A percentile compares a stretch with the other conserved stretches of the same genome.
Evolutionary conservation across 2,888 invertebrate species (phyloP).

Genomic region (Ganaspis brasiliensis): DNA sequence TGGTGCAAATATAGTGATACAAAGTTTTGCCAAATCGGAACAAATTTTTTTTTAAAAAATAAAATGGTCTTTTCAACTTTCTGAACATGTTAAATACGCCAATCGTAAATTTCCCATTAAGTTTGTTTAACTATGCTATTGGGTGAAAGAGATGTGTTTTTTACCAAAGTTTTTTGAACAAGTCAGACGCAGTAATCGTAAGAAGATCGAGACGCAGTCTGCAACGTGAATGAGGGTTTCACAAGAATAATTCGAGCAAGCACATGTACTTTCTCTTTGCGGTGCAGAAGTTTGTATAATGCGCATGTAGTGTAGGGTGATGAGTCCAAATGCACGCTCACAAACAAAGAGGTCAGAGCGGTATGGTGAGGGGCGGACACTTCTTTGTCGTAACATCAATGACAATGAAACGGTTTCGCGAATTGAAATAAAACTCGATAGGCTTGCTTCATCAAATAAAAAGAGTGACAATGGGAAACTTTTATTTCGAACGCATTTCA

Average conservation of each 20-base stretch:
- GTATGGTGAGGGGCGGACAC: neutral
- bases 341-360: constrained; percentile 25
- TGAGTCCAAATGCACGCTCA: constrained; percentile 23
- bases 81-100: neutral
- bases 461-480: neutral
- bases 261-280: constrained; percentile 34
- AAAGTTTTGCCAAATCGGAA: too few species aligned
- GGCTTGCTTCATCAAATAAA: constrained; percentile 17
- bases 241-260: constrained; percentile 26
- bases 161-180: neutral
- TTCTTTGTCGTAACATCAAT: constrained; percentile 19
- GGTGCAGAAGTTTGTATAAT: neutral
- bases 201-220: neutral
- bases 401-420: constrained; percentile 28
- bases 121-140: constrained; percentile 1
- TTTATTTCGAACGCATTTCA: neutral
- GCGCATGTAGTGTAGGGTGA: neutral
- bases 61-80: neutral
- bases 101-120: too few species aligned
- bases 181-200: neutral
- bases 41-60: too few species aligned
- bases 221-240: constrained; percentile 22
- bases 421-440: constrained; percentile 9
- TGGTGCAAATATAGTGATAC: too few species aligned
- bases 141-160: neutral